These are phyloP conservation scores for Apodemia zela DNA, from an alignment of 2,888 invertebrate genomes.

Conservation along the genomic window DNA sequence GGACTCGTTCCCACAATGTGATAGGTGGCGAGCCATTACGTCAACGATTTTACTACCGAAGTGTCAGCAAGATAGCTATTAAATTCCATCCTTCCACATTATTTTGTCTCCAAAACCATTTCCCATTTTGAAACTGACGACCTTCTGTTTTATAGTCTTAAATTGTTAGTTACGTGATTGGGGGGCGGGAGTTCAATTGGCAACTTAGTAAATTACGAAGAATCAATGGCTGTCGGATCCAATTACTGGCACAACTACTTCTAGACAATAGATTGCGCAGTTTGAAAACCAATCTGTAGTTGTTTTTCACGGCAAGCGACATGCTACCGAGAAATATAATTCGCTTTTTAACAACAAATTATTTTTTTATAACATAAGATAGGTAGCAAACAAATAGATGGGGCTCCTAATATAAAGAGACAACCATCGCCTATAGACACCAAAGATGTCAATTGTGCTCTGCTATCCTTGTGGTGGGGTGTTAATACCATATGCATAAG, in stretches of 20 bases:
- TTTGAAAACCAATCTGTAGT: constrained; percentile 13
- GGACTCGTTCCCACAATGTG: too few relatives aligned
- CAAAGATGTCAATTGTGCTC: too few relatives aligned
- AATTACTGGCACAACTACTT: constrained; percentile 7
- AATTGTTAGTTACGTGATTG: constrained; percentile 49
- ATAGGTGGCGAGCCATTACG: too few relatives aligned
- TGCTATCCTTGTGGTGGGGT: too few relatives aligned
- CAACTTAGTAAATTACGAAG: constrained; percentile 5
- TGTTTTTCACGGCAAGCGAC: background rate
- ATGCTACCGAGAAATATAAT: background rate
- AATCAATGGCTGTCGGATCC: constrained; percentile 8
- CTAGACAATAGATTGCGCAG: constrained; percentile 8
- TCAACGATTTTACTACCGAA: too few relatives aligned
- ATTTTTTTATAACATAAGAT: too few relatives aligned
- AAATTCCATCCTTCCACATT: background rate
- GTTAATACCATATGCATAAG: too few relatives aligned
- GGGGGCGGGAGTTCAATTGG: constrained; percentile 37
- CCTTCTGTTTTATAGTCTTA: constrained; percentile 63
- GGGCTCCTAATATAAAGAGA: too few relatives aligned
- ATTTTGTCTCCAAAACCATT: constrained; percentile 27
- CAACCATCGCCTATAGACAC: too few relatives aligned
- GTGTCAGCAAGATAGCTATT: too few relatives aligned
- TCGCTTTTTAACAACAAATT: too few relatives aligned
- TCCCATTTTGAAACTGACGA: constrained; percentile 25
- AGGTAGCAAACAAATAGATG: too few relatives aligned